phyloP scores from a whole-genome alignment of 2,888 invertebrate species.

The Orthosia incerta region DNA sequence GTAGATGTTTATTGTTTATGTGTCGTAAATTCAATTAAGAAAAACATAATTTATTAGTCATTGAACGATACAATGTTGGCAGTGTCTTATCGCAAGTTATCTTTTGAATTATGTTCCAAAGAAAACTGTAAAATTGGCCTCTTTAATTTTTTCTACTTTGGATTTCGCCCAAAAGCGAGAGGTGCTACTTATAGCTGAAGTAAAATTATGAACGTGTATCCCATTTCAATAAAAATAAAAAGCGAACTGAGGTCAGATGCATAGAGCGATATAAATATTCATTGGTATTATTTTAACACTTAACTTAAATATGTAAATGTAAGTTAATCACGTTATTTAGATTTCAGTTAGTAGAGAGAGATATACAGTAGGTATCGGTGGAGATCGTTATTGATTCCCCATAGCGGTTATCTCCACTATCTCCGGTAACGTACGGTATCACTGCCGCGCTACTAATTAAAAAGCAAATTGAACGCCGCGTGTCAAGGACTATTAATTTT shows the following conservation, averaged over 20 bases:
- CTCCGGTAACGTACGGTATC: slow-evolving; percentile 67
- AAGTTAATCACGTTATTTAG: slow-evolving; percentile 65
- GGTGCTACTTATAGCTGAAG: neutral
- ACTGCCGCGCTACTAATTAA: slow-evolving; percentile 77
- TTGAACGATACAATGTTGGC: slow-evolving; percentile 8
- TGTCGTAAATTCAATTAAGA: slow-evolving; percentile 27
- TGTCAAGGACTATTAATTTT: slow-evolving; percentile 86
- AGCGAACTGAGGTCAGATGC: slow-evolving; percentile 36
- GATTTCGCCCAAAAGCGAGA: neutral
- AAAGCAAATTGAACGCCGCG: slow-evolving; percentile 84
- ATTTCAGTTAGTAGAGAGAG: slow-evolving; percentile 57
- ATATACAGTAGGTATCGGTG: slow-evolving; percentile 58
- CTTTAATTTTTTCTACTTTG: slow-evolving; percentile 2
- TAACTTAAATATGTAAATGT: slow-evolving; percentile 66
- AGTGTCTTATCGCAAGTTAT: neutral
- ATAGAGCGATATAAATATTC: slow-evolving; percentile 64
- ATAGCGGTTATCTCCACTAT: slow-evolving; percentile 69
- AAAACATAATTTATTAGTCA: slow-evolving; percentile 14
- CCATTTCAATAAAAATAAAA: slow-evolving; percentile 27
- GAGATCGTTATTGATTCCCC: slow-evolving; percentile 70
- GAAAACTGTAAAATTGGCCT: neutral
- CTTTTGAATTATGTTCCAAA: neutral
- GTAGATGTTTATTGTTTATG: slow-evolving; percentile 28
- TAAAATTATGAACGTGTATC: neutral
- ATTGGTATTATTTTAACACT: slow-evolving; percentile 65